These are phyloP conservation scores for Threskiornis aethiopicus DNA, from an alignment of 2,797 vertebrate genomes.

Conservation along the genomic window DNA sequence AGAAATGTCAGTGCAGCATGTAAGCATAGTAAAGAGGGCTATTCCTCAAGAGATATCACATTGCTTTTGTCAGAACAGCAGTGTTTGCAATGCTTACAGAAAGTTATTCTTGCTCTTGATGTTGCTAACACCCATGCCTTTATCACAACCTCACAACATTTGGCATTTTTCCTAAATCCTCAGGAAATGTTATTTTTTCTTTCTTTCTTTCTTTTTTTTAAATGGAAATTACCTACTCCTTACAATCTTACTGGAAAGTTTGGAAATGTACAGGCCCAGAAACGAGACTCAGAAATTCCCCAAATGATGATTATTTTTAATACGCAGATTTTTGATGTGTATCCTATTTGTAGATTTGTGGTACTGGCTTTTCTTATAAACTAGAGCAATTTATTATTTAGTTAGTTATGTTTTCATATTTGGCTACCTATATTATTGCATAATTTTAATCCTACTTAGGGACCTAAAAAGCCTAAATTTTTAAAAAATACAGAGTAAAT, in stretches of 20 bases:
- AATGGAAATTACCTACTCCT: neutral
- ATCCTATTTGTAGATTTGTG: neutral
- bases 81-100: neutral
- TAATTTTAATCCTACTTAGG: neutral
- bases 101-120: neutral
- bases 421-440: neutral
- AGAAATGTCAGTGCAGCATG: neutral
- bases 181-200: neutral
- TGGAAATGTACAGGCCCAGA: neutral
- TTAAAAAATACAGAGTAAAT: neutral
- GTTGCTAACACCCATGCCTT: neutral
- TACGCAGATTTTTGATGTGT: neutral
- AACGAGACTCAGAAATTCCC: neutral
- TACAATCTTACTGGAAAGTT: neutral
- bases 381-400: neutral
- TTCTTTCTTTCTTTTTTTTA: neutral
- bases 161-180: neutral
- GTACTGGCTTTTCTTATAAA: neutral
- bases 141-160: neutral
- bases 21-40: neutral
- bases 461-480: neutral
- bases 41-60: neutral
- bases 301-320: neutral
- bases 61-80: neutral
- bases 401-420: neutral